Conservation (phyloP, 2,113 vertebrate species). For the Microcebus griseorufus region DNA sequence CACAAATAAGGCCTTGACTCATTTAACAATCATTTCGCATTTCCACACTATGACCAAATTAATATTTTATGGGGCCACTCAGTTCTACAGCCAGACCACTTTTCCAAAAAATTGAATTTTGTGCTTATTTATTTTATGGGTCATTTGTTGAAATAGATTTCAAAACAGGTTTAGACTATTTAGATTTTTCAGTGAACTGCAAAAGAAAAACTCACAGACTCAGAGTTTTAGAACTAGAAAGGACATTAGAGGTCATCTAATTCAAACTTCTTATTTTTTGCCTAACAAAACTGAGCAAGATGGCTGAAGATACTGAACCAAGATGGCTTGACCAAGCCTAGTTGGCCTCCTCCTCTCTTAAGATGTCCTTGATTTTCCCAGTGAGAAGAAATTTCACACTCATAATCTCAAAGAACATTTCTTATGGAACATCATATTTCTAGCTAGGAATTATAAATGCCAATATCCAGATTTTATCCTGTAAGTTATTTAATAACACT, state of each 20-base stretch:
- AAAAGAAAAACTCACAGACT: constrained; percentile 65
- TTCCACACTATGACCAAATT: constrained; percentile 70
- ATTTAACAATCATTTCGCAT: constrained; percentile 74
- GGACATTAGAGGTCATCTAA: constrained; percentile 42
- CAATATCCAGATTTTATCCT: constrained; percentile 7
- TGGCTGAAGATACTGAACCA: not conserved
- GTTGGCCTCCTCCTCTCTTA: not conserved
- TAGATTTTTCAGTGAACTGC: constrained; percentile 74
- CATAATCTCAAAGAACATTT: constrained; percentile 15
- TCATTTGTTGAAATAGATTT: constrained; percentile 76
- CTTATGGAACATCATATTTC: not conserved
- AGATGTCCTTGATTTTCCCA: not conserved
- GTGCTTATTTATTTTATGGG: constrained; percentile 79
- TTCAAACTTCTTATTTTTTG: constrained; percentile 47
- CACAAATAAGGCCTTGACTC: constrained; percentile 76
- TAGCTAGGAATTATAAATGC: not conserved
- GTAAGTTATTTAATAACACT: not conserved
- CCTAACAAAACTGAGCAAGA: constrained; percentile 1
- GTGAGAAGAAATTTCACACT: constrained; percentile 1
- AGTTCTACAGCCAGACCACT: constrained; percentile 68
- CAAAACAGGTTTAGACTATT: constrained; percentile 76
- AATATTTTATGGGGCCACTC: constrained; percentile 76
- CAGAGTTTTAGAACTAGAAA: constrained; percentile 43
- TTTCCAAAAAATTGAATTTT: constrained; percentile 81
- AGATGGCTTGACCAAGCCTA: not conserved